Evolutionary conservation across 2,797 vertebrate genomes (phyloP), one percentile per base, ranked within the genome.

Genomic region (Cynodonichthys magdalenae): DNA sequence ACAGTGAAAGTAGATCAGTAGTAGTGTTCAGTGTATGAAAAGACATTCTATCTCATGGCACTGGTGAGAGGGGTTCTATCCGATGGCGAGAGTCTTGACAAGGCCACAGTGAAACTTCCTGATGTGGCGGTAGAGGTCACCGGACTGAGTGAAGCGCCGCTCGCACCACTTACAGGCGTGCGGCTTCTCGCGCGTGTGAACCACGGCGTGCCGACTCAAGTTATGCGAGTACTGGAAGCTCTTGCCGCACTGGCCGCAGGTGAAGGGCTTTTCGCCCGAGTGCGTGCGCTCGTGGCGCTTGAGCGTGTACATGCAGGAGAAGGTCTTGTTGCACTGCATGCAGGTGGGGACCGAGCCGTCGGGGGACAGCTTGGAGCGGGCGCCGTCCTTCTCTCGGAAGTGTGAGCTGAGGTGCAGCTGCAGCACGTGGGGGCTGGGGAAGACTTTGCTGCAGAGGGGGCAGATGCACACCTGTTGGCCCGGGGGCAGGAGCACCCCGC

Each of bases 201-300:
- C 98, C 6, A 99, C 98, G 0, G 98, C 96, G 1, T 99, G 98
- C 51, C 98, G 95, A 85, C 96, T 98, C 80, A 99, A 93, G 92
- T 98, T 99, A 88, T 99, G 98, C 0, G 98, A 96, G 85, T 99
- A 99, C 93, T 99, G 97, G 94, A 99, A 99, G 92, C 96, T 95
- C 93, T 98, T 98, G 62, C 98, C 98, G 0, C 97, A 99, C 93
- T 96, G 96, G 83, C 87, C 94, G 5, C 98, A 99, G 53, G 97
- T 96, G 87, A 96, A 99, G n/a, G 97, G 97, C 91, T 99, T 99
- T 93, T 99, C 98, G 10, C 97, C 98, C 0, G 98, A 99, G 92
- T 99, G 98, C 1, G 97, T 99, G 90, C 98, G 95, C 89, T 99
- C 97, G 0, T 99, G 98, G 60, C 97, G 94, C 90, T 96, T 97